A percentile compares a stretch with the other conserved stretches of the same genome.
Conservation (phyloP, 2,888 invertebrate genomes). For the Atherix ibis region DNA sequence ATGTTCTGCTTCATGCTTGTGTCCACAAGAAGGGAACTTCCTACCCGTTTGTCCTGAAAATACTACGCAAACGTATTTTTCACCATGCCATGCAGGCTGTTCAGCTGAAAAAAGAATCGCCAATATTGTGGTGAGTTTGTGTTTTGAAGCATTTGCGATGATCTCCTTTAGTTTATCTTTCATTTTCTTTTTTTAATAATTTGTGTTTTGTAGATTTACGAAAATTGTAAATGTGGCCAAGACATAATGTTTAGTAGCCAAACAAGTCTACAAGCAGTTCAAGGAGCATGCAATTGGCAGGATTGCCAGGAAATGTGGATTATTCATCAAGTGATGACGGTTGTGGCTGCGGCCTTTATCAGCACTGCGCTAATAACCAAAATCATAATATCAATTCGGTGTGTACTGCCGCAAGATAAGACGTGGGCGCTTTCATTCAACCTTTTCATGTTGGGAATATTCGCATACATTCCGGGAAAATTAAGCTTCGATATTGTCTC, state of each 20-base stretch:
- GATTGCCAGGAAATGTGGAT: slow-evolving; percentile 37
- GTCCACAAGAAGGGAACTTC: slow-evolving; percentile 34
- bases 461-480: slow-evolving; percentile 46
- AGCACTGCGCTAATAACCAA: slow-evolving; percentile 31
- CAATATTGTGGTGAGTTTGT: too few species aligned
- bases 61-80: slow-evolving; percentile 42
- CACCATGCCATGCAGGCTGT: slow-evolving; percentile 62
- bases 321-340: slow-evolving; percentile 33
- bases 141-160: neutral
- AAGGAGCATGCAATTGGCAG: slow-evolving; percentile 38
- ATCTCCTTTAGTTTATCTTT: neutral
- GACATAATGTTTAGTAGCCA: slow-evolving; percentile 16
- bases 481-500: slow-evolving; percentile 43
- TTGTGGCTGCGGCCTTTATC: slow-evolving; percentile 29
- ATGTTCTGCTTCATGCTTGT: slow-evolving; percentile 41
- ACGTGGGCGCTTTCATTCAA: slow-evolving; percentile 42
- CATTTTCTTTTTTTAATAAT: neutral
- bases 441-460: slow-evolving; percentile 36
- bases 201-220: slow-evolving; percentile 29
- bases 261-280: slow-evolving; percentile 26
- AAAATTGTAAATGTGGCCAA: slow-evolving; percentile 36
- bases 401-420: slow-evolving; percentile 44
- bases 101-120: too few species aligned
- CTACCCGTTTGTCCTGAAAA: slow-evolving; percentile 46
- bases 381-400: slow-evolving; percentile 38